phyloP scores from a whole-genome alignment of 2,113 vertebrate species.

The Apodemus sylvaticus region DNA sequence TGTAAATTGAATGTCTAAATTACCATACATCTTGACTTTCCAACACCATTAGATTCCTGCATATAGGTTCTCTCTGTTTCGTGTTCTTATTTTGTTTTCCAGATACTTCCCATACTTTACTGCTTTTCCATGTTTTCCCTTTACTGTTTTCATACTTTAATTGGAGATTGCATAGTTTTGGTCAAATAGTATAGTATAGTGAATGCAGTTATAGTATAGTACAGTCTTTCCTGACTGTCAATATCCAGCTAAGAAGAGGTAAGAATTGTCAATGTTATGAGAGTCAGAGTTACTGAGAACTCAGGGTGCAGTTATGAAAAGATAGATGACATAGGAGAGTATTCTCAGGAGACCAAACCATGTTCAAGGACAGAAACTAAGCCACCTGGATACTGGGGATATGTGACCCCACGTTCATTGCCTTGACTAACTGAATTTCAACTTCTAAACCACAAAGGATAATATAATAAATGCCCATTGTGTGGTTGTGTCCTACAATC shows the following conservation, averaged over 20 bases:
- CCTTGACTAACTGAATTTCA: background rate
- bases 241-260: background rate
- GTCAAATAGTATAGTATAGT: background rate
- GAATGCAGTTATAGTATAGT: background rate
- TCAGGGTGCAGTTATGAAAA: background rate
- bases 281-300: background rate
- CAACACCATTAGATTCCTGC: background rate
- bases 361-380: background rate
- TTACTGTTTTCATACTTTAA: background rate
- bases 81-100: background rate
- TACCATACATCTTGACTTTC: too few species aligned
- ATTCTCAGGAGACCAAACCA: rapidly evolving
- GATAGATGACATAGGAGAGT: background rate
- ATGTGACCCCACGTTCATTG: background rate
- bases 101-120: background rate
- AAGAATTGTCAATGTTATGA: background rate
- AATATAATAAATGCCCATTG: background rate
- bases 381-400: background rate
- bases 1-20: background rate
- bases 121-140: background rate
- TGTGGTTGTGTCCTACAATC: background rate
- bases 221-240: background rate
- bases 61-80: background rate
- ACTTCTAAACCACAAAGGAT: background rate
- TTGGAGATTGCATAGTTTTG: background rate